Conservation (phyloP, 2,797 vertebrate genomes). For the Lerista edwardsae region DNA sequence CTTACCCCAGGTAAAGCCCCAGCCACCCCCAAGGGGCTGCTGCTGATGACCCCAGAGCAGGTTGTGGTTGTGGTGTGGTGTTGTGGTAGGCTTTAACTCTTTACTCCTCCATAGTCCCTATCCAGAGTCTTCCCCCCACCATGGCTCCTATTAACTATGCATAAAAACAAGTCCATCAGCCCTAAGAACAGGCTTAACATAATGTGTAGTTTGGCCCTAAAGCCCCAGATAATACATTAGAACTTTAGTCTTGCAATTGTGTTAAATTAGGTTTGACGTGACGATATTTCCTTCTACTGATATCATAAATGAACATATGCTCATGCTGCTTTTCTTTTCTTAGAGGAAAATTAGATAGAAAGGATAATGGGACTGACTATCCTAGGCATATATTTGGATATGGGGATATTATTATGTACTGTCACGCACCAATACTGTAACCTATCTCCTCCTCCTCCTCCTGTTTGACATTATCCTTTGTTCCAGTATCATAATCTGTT, state of each 20-base stretch:
- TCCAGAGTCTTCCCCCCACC: no score
- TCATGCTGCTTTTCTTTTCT: conserved; percentile 47
- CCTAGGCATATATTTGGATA: conserved; percentile 54
- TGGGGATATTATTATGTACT: conserved; percentile 68
- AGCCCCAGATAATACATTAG: neutral
- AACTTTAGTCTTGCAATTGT: conserved; percentile 14
- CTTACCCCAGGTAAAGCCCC: no score
- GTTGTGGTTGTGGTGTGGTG: no score
- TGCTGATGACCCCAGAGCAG: no score
- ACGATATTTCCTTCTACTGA: conserved; percentile 52
- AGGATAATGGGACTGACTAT: conserved; percentile 59
- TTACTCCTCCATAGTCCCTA: no score
- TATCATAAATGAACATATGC: conserved; percentile 3
- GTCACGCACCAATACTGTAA: conserved; percentile 65
- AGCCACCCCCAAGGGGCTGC: no score
- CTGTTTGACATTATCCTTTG: conserved; percentile 73
- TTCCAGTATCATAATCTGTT: conserved; percentile 76
- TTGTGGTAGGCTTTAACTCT: no score
- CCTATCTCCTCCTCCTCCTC: conserved; percentile 73
- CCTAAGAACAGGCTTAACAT: no score
- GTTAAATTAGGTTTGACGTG: conserved; percentile 22
- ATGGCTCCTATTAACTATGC: no score
- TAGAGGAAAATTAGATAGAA: conserved; percentile 59
- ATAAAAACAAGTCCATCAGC: no score
- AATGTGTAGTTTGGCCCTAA: neutral